Percentiles rank a stretch among this genome's conserved stretches.
Conservation (phyloP, 2,888 invertebrate species). For the Ectemnius continuus region DNA sequence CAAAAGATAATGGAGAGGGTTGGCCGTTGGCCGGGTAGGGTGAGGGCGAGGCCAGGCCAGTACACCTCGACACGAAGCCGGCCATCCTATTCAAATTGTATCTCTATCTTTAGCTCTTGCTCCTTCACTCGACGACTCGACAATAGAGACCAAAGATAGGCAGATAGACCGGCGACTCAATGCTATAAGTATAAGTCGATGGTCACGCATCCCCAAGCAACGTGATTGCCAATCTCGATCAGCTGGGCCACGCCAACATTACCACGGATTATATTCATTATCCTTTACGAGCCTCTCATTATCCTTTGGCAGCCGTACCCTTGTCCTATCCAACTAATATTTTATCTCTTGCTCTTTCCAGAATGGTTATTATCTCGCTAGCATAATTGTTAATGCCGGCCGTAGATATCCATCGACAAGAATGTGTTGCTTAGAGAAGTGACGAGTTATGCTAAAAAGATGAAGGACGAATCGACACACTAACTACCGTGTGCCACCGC, state of each 20-base stretch:
- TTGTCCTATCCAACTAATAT: no score
- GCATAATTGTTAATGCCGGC: no score
- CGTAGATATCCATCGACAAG: no score
- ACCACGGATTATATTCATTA: slow-evolving; percentile 31
- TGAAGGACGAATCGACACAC: no score
- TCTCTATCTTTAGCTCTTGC: slow-evolving; percentile 40
- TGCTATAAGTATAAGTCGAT: slow-evolving; percentile 29
- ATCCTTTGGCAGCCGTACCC: neutral
- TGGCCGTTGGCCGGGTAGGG: slow-evolving; percentile 2
- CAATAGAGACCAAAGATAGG: slow-evolving; percentile 19
- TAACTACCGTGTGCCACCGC: no score
- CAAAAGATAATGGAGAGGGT: slow-evolving; percentile 14
- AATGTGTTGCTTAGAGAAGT: no score
- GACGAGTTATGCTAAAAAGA: no score
- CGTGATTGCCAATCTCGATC: slow-evolving; percentile 35
- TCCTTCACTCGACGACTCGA: slow-evolving; percentile 16
- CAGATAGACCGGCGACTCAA: neutral
- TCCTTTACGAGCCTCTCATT: slow-evolving; percentile 32
- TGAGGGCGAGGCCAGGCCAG: neutral
- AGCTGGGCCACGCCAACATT: slow-evolving; percentile 18
- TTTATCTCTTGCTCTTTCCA: no score
- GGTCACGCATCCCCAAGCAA: slow-evolving; percentile 32
- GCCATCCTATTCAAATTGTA: slow-evolving; percentile 11
- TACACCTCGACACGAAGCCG: neutral
- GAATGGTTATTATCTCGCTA: no score